Evolutionary conservation across 1,140 invertebrate genomes (phyloP).

Genomic region (Sitobion miscanthi): DNA sequence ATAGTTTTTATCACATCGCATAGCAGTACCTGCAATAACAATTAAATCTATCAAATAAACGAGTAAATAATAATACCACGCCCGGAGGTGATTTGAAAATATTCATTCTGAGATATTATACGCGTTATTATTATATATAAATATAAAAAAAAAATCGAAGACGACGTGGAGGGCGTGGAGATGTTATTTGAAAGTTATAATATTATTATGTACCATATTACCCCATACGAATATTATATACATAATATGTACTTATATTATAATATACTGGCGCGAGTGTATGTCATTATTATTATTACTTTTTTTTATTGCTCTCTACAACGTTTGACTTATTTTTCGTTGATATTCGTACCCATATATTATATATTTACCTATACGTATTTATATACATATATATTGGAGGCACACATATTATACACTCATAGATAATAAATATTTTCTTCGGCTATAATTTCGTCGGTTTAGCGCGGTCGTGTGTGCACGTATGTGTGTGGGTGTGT

Average conservation of each 20-base stretch:
- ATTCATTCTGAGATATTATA: background rate
- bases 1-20: background rate
- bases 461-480: background rate
- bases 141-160: background rate
- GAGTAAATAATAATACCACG: background rate
- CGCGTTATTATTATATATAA: background rate
- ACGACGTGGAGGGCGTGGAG: background rate
- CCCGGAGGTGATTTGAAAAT: background rate
- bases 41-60: slow-evolving; percentile 11
- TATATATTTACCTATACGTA: background rate
- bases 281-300: background rate
- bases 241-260: background rate
- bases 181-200: background rate
- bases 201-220: background rate
- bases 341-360: background rate
- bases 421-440: slow-evolving; percentile 3
- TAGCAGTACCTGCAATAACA: background rate
- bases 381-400: background rate
- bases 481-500: background rate
- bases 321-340: background rate
- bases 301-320: background rate
- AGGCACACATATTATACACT: background rate
- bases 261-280: background rate
- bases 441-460: background rate
- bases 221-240: too few species aligned